Percentiles rank a stretch among this genome's conserved stretches.
Conservation (phyloP, 1,140 invertebrate genomes). For the Neelides sp. region DNA sequence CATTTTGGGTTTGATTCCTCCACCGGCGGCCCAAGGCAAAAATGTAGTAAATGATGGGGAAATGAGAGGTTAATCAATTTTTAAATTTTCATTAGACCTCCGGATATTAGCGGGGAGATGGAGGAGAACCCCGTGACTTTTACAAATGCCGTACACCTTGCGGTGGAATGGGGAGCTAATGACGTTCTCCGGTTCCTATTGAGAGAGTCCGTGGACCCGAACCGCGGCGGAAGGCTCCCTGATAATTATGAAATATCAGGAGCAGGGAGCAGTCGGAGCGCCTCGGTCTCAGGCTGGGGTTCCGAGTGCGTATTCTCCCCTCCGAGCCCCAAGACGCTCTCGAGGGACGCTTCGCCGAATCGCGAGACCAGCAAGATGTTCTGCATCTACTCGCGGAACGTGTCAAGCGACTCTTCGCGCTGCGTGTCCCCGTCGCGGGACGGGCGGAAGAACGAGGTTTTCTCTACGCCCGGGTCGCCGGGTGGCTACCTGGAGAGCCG, state of each 20-base stretch:
- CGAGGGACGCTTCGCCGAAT: slow-evolving; percentile 30
- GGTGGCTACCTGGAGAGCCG: slow-evolving; percentile 13
- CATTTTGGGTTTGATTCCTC: too few species aligned
- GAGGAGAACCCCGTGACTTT: slow-evolving; percentile 39
- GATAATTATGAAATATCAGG: slow-evolving; percentile 26
- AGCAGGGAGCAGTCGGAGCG: slow-evolving; percentile 21
- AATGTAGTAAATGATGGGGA: too few species aligned
- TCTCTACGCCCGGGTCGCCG: too few species aligned
- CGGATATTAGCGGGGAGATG: slow-evolving; percentile 24
- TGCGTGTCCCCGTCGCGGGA: slow-evolving; percentile 23
- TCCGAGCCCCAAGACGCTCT: slow-evolving; percentile 26
- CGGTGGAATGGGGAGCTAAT: slow-evolving; percentile 43
- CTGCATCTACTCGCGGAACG: slow-evolving; percentile 31
- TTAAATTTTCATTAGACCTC: slow-evolving; percentile 17
- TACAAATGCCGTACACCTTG: slow-evolving; percentile 45
- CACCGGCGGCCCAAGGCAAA: too few species aligned
- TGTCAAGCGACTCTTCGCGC: slow-evolving; percentile 18
- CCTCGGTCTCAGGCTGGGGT: slow-evolving; percentile 28
- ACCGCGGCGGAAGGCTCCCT: slow-evolving; percentile 38
- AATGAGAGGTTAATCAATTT: too few species aligned
- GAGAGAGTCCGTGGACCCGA: slow-evolving; percentile 44
- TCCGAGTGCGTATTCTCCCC: slow-evolving; percentile 31
- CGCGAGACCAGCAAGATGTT: slow-evolving; percentile 27
- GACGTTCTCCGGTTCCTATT: slow-evolving; percentile 45
- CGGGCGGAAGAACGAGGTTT: slow-evolving; percentile 26